Percentiles rank a stretch among this genome's conserved stretches.
Evolutionary conservation across 2,888 invertebrate species (phyloP).

Genomic region (Alloplasta piceator): DNA sequence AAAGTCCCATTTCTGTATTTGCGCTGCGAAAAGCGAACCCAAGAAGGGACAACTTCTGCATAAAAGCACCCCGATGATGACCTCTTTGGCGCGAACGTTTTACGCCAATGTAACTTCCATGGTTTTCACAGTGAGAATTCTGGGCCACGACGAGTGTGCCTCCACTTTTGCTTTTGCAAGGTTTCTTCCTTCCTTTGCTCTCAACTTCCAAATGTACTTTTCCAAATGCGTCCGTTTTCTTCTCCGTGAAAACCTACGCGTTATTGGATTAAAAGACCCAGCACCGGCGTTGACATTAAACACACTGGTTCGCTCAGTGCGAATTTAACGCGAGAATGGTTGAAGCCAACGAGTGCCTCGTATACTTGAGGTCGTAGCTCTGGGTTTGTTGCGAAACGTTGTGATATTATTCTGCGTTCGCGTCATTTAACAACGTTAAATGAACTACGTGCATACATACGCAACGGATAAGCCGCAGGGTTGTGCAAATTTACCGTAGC

Average conservation of each 20-base stretch:
- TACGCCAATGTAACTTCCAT: conserved; percentile 63
- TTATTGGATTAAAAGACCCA: conserved; percentile 64
- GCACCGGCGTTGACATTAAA: conserved; percentile 45
- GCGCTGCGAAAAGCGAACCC: conserved; percentile 30
- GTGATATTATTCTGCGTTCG: conserved; percentile 45
- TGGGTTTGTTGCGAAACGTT: conserved; percentile 17
- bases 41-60: conserved; percentile 4
- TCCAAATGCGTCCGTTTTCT: conserved; percentile 32
- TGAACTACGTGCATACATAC: conserved; percentile 5
- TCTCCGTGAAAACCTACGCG: conserved; percentile 47
- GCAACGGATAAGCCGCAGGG: background rate
- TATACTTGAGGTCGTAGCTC: background rate
- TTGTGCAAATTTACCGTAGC: conserved; percentile 30
- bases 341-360: background rate
- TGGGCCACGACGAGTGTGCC: conserved; percentile 64
- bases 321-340: background rate
- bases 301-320: conserved; percentile 39
- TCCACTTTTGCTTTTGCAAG: conserved; percentile 64
- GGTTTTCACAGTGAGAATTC: conserved; percentile 70
- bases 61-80: conserved; percentile 20
- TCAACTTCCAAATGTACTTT: conserved; percentile 45
- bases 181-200: conserved; percentile 57
- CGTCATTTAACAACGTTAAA: conserved; percentile 44
- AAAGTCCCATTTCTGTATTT: conserved; percentile 41
- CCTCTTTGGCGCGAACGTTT: conserved; percentile 60